Base-by-base conservation (phyloP, 2,888 invertebrate species). In the Diarsia mendica region DNA sequence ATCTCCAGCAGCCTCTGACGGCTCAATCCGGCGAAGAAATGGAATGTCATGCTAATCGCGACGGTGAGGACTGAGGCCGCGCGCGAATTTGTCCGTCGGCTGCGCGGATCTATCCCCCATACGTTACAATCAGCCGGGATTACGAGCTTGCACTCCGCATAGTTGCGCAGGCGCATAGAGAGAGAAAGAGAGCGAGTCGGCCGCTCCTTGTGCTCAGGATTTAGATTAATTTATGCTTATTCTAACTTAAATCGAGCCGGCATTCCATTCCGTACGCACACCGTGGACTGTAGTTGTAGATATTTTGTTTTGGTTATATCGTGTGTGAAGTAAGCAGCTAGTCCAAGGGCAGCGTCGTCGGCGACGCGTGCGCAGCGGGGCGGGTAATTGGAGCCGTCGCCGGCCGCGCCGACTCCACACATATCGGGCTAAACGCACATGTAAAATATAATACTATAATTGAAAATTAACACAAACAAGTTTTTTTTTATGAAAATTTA, bases 1-100 rank as follows among this genome's bases (percentile, higher is more conserved):
- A 96, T 96, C 95, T 95, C 89, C 82, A 87, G 87, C 89, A 89
- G 90, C 89, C 91, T 91, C 91, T 92, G 95, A 96, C 94, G 94
- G 92, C 94, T 96, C 95, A 96, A 96, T 96, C 94, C 94, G 91
- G 90, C 90, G 91, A 90, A 92, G 91, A 91, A 91, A 88, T 88
- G 92, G 92, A 93, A 93, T 94, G 92, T 92, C 91, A 92, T 89
- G 85, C 85, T 89, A 89, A 89, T 83, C 89, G 83, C 86, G 75
- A 87, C 84, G 87, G 86, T 85, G 85, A 80, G 64, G 78, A 64
- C 39, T 39, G 39, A 39, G 39, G 39, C 67, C 72, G 46, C 65
- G 69, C 79, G 90, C 89, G 89, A 93, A 93, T 92, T 92, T 91
- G 92, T 92, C 91, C 82, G 69, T 79, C 79, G 72, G 80, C 79